Conservation (phyloP, 2,888 invertebrate species). For the Diogma glabrata region DNA sequence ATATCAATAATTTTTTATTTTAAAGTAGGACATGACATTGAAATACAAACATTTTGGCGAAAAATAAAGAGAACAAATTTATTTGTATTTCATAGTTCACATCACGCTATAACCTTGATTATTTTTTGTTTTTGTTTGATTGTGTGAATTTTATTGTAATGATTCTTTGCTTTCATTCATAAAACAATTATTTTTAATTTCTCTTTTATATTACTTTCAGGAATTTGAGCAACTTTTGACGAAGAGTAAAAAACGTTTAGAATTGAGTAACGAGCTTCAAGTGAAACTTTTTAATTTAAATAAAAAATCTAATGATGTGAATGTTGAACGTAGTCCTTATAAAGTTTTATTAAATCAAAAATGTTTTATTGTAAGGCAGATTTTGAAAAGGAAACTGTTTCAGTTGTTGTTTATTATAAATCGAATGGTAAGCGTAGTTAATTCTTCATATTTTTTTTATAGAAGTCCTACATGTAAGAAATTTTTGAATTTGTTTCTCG, state of each 20-base stretch:
- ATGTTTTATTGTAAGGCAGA: conserved; percentile 18
- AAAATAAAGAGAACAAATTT: no score
- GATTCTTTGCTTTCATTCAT: background rate
- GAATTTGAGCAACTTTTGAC: conserved; percentile 28
- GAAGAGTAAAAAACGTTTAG: conserved; percentile 19
- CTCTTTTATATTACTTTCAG: conserved; percentile 15
- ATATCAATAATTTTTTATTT: no score
- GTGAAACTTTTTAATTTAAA: conserved; percentile 15
- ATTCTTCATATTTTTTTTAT: no score
- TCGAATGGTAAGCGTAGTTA: conserved; percentile 25
- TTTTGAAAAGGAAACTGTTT: conserved; percentile 22
- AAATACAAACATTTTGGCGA: background rate
- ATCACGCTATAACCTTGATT: conserved; percentile 8
- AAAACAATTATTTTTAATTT: conserved; percentile 3
- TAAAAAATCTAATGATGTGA: conserved; percentile 22
- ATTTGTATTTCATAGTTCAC: background rate
- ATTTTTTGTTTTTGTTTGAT: background rate
- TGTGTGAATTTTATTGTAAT: no score
- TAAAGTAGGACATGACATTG: conserved; percentile 9
- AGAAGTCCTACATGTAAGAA: no score
- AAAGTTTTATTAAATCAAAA: conserved; percentile 26
- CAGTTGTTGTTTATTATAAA: conserved; percentile 33
- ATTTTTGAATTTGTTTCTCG: no score
- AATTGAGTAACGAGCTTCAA: conserved; percentile 16
- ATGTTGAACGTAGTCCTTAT: conserved; percentile 33